A percentile compares a stretch with the other conserved stretches of the same genome.
Conservation (phyloP, 2,888 invertebrate species). For the Geophilus truncorum region DNA sequence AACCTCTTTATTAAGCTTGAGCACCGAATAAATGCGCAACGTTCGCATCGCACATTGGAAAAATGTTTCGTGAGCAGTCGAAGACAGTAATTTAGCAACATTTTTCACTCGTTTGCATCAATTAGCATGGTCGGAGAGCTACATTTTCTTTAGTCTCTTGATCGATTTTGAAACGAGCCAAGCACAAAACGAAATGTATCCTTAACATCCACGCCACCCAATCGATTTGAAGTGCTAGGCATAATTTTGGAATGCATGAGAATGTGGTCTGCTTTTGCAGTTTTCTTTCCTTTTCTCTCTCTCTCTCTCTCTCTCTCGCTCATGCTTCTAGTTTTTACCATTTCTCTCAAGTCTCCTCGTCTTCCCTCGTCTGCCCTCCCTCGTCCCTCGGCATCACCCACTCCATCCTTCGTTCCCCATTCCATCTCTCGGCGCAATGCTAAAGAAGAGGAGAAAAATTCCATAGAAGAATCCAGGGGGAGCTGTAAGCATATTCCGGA, state of each 20-base stretch:
- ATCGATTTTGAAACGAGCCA: conserved; percentile 21
- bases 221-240: conserved; percentile 12
- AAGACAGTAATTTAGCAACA: neutral
- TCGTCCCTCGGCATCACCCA: too few species aligned
- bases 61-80: neutral
- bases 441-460: neutral
- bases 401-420: neutral
- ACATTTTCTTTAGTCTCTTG: conserved; percentile 1
- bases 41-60: too few species aligned
- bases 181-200: conserved; percentile 27
- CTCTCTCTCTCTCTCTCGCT: neutral
- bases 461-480: neutral
- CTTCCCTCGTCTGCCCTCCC: neutral
- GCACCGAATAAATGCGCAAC: too few species aligned
- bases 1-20: too few species aligned
- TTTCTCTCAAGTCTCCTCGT: neutral
- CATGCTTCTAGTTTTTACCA: neutral
- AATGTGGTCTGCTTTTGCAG: conserved; percentile 21
- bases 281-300: neutral
- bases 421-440: neutral
- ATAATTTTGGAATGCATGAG: conserved; percentile 13
- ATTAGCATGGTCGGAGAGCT: neutral
- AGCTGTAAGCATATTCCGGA: neutral
- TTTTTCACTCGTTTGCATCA: neutral
- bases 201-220: conserved; percentile 25